Conservation (phyloP, 2,888 invertebrate species). For the Lycaena phlaeas region DNA sequence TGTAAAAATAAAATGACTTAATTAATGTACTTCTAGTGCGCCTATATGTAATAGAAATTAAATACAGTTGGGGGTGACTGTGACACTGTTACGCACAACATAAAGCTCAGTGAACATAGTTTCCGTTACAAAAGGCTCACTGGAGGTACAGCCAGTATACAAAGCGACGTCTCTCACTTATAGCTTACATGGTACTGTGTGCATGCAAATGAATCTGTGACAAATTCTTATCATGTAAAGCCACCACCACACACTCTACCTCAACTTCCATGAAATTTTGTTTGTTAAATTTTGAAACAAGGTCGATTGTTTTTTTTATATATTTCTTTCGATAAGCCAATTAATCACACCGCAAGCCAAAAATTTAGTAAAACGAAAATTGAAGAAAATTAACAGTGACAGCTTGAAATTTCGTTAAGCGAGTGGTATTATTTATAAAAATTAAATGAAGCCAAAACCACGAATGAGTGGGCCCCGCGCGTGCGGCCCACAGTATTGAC, state of each 20-base stretch:
- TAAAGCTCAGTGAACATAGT: too few relatives aligned
- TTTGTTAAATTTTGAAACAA: constrained; percentile 65
- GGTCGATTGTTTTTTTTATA: constrained; percentile 33
- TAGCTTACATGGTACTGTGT: constrained; percentile 51
- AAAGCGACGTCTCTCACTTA: constrained; percentile 52
- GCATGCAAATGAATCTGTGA: constrained; percentile 69
- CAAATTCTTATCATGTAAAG: constrained; percentile 47
- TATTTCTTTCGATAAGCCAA: constrained; percentile 40
- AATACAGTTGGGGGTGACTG: too few relatives aligned
- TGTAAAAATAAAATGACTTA: constrained; percentile 14
- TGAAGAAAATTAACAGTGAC: constrained; percentile 62
- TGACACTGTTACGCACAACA: background rate
- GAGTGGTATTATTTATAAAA: constrained; percentile 63
- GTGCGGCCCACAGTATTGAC: background rate
- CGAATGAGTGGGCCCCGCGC: constrained; percentile 43
- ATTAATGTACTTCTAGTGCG: constrained; percentile 9
- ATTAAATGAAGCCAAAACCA: constrained; percentile 69
- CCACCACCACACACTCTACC: constrained; percentile 74
- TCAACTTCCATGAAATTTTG: constrained; percentile 58
- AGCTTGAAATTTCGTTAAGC: constrained; percentile 64
- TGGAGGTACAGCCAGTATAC: constrained; percentile 38
- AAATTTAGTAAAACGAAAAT: constrained; percentile 55
- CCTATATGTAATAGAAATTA: background rate
- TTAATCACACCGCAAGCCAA: constrained; percentile 71
- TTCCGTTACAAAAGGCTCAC: constrained; percentile 26